Evolutionary conservation across 2,113 vertebrate genomes (phyloP).

Genomic region (Dryoscopus gambensis): DNA sequence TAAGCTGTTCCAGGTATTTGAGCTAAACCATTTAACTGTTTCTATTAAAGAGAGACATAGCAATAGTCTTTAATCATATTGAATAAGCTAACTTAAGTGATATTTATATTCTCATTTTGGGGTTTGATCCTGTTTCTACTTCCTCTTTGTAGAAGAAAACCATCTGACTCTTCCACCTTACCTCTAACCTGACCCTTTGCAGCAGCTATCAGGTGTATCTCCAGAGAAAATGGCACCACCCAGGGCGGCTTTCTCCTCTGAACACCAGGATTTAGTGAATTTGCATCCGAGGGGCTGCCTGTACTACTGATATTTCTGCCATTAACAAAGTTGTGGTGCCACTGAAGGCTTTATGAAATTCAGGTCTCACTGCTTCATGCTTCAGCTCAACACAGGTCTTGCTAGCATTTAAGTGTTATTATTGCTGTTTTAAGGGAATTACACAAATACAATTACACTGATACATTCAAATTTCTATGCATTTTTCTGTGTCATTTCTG

Average conservation of each 20-base stretch:
- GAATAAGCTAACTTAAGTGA: neutral
- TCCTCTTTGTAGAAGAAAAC: neutral
- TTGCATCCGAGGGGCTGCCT: neutral
- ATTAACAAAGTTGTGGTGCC: neutral
- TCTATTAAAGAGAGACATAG: neutral
- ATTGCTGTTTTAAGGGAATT: neutral
- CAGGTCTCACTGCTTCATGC: neutral
- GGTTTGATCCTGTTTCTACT: neutral
- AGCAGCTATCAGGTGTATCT: neutral
- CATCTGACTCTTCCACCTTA: neutral
- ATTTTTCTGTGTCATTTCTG: neutral
- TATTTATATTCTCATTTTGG: neutral
- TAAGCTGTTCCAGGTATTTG: neutral
- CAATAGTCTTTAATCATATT: neutral
- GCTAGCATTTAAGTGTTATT: neutral
- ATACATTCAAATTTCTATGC: neutral
- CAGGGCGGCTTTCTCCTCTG: neutral
- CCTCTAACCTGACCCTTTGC: neutral
- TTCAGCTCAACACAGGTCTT: neutral
- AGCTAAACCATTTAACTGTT: neutral
- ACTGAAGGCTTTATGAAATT: neutral
- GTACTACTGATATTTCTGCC: neutral
- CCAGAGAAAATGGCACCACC: neutral
- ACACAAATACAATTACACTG: neutral
- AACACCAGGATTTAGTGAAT: neutral